Percentiles rank a stretch among this genome's conserved stretches.
Evolutionary conservation across 2,888 invertebrate species (phyloP).

Genomic region (Harpalus rufipes): DNA sequence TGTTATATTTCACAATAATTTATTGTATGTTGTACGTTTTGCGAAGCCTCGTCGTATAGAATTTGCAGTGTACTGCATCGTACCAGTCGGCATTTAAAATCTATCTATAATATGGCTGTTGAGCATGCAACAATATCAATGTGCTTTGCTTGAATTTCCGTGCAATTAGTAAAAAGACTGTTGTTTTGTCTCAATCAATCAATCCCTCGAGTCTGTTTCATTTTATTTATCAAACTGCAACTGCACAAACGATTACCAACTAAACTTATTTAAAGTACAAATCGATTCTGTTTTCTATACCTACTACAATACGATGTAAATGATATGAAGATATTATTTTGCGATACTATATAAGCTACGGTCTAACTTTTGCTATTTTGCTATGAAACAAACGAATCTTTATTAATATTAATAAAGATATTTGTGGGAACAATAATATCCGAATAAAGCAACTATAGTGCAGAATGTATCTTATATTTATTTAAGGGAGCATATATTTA

Average conservation of each 20-base stretch:
- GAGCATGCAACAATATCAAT: slow-evolving; percentile 41
- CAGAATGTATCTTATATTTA: slow-evolving; percentile 52
- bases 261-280: slow-evolving; percentile 10
- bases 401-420: slow-evolving; percentile 59
- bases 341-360: slow-evolving; percentile 52
- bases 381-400: slow-evolving; percentile 55
- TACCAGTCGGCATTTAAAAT: slow-evolving; percentile 61
- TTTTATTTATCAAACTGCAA: neutral
- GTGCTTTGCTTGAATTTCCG: slow-evolving; percentile 62
- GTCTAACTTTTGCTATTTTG: slow-evolving; percentile 55
- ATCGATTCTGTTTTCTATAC: neutral
- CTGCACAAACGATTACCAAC: slow-evolving; percentile 7
- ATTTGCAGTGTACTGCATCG: slow-evolving; percentile 15
- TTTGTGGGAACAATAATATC: slow-evolving; percentile 66
- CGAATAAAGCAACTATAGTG: slow-evolving; percentile 61
- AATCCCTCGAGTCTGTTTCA: neutral
- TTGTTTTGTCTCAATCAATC: slow-evolving; percentile 30
- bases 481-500: slow-evolving; percentile 54
- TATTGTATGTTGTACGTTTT: neutral
- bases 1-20: no score
- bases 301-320: neutral
- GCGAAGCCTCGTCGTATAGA: slow-evolving; percentile 4
- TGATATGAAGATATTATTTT: slow-evolving; percentile 42
- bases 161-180: slow-evolving; percentile 54
- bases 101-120: slow-evolving; percentile 48